Base-by-base conservation (phyloP, 2,113 vertebrate genomes). In the Anguilla rostrata region DNA sequence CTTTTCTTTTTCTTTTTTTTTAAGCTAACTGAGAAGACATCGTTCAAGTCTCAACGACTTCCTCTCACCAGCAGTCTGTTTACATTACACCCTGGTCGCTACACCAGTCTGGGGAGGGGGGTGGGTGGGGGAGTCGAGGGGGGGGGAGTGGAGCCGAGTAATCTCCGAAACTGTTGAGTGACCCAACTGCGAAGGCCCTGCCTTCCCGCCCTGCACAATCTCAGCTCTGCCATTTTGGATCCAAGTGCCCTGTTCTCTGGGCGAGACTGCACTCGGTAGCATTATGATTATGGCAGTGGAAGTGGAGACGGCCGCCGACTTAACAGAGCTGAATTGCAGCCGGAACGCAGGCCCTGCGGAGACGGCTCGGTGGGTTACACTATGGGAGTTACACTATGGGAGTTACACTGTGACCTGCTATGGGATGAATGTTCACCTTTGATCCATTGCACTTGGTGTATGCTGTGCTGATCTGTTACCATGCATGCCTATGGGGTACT, bases 401-500 rank as follows among this genome's bases (percentile, higher is more conserved):
- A 40, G 49, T 87, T 78, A 84, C 71, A 84, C 86, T 84, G 82
- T 79, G 82, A 87, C 18, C 53, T 56, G 71, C 71, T 39, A 57
- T 41, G 71, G 39, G 39, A 71, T 16, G 63, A 78, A 49, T 79
- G 49, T 60, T 26, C 9, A 26, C 29, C 39, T 83, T 79, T 26
- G 60, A 57, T 83, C 82, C 34, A 56, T 81, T 78, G 40, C 75
- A 63, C 82, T 53, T 39, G 57, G 34, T 40, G 53, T 84, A 39
- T 66, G 34, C 83, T 63, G 22, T 78, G 60, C 56, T 39, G 34
- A 46, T 81, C 40, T 78, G 63, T 79, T 57, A 78, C 66, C 39
- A 29, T 43, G 71, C 71, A 53, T 79, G 53, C 66, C 46, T 87
- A 71, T 8, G 14, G 78, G 78, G 78, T 29, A 20, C 40, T 34